Evolutionary conservation across 2,113 vertebrate species (phyloP), one percentile per base, ranked within the genome.

Genomic region (Sclerurus mexicanus): DNA sequence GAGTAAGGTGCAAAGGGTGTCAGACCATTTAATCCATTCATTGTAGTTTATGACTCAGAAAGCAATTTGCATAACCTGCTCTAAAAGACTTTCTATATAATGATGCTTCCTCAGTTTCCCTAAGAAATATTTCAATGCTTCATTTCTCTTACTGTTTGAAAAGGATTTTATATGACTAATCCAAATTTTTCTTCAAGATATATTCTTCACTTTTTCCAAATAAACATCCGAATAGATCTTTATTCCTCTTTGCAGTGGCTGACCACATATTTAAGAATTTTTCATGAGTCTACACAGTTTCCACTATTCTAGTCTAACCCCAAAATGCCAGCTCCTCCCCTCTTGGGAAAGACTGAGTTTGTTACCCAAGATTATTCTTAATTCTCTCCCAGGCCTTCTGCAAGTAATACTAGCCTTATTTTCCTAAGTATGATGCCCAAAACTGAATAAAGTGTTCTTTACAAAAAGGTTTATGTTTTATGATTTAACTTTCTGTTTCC

Each of bases 51-150:
- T 76, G 31, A 79, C 28, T 83, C 58, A 60, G 53, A 79, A 82
- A 69, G 25, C 55, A n/a, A 68, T 85, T 60, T 87, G 30, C 52
- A 95, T 52, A 89, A 42, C 52, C 20, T 71, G 27, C 35, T 87
- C 60, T 47, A 52, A 87, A 94, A 79, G 18, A 30, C 24, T 72
- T 53, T 13, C 21, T 33, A 5, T 31, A 24, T 44, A 60, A 64
- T 2, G 6, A 76, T 24, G 20, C n/a, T 83, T 89, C 92, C 81
- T 94, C 90, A 83, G 87, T 90, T 95, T 94, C 94, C 82, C 74
- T 73, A 72, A 72, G 71, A 40, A 74, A 46, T n/a, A 50, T 53
- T 75, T 25, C 14, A 63, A 33, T 52, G 47, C 16, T 75, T 89
- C 47, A 75, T 24, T 19, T 50, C 14, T 81, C 42, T 37, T 19